Evolutionary conservation across 1,140 invertebrate genomes (phyloP).

Genomic region (Psix sp.): DNA sequence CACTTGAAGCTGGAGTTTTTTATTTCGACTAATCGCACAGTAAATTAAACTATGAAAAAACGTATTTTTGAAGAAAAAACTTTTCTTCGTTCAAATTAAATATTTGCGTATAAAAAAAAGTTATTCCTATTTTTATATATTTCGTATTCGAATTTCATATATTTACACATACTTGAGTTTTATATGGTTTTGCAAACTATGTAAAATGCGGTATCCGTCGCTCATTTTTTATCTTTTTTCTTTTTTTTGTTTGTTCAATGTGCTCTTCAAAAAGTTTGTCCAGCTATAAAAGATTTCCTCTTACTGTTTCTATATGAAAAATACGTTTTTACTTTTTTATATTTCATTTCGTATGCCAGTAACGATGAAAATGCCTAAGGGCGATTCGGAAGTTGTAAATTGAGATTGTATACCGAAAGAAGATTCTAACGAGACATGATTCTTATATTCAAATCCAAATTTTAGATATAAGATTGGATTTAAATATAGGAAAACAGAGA

Average conservation of each 20-base stretch:
- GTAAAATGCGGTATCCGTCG: slow-evolving; percentile 36
- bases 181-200: slow-evolving; percentile 19
- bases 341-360: slow-evolving; percentile 44
- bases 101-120: slow-evolving; percentile 18
- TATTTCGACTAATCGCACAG: slow-evolving; percentile 3
- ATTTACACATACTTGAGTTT: slow-evolving; percentile 54
- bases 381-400: slow-evolving; percentile 44
- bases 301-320: slow-evolving; percentile 54
- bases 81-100: slow-evolving; percentile 22
- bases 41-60: neutral
- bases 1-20: slow-evolving; percentile 31
- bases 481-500: neutral
- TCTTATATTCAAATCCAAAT: slow-evolving; percentile 4
- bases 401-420: slow-evolving; percentile 27
- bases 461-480: neutral
- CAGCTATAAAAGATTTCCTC: slow-evolving; percentile 50
- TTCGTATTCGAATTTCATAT: slow-evolving; percentile 47
- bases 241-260: slow-evolving; percentile 61
- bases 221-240: slow-evolving; percentile 17
- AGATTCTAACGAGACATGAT: neutral
- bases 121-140: slow-evolving; percentile 53
- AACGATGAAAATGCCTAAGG: slow-evolving; percentile 46
- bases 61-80: neutral
- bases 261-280: slow-evolving; percentile 58
- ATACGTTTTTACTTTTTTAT: slow-evolving; percentile 45